These are phyloP conservation scores for Nasalis larvatus DNA, from an alignment of 2,113 vertebrate species.

Conservation along the genomic window DNA sequence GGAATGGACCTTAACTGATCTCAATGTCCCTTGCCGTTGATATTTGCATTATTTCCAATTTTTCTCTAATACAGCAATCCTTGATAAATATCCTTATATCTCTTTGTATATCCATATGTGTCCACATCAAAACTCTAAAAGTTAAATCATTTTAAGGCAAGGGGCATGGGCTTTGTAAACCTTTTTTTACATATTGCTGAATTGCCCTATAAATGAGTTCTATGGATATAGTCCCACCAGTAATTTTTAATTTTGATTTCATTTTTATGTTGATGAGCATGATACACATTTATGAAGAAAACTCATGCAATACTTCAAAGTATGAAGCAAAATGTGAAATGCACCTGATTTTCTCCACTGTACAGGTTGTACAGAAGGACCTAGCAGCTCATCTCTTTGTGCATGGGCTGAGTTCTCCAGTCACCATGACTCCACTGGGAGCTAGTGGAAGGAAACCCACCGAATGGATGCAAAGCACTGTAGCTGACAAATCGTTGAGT, in stretches of 20 bases:
- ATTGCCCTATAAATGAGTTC: neutral
- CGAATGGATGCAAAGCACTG: accelerated
- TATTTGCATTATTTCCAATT: neutral
- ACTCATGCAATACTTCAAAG: neutral
- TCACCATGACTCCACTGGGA: no score
- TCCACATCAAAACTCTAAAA: neutral
- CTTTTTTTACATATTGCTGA: neutral
- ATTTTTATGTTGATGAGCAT: neutral
- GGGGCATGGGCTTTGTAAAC: neutral
- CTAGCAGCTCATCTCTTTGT: neutral
- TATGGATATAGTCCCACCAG: no score
- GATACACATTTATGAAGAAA: neutral
- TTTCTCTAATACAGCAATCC: neutral
- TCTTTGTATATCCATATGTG: neutral
- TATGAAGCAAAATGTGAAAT: neutral
- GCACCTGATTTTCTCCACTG: neutral
- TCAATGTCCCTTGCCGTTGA: neutral
- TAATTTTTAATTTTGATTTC: neutral
- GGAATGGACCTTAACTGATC: neutral
- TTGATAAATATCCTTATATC: neutral
- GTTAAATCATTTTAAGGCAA: neutral
- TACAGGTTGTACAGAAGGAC: no score
- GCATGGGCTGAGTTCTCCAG: accelerated
- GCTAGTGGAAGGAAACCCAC: accelerated
- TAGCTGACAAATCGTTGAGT: neutral